These are phyloP conservation scores for Brachionus rotundiformis DNA, from an alignment of 1,140 invertebrate species.

Conservation along the genomic window DNA sequence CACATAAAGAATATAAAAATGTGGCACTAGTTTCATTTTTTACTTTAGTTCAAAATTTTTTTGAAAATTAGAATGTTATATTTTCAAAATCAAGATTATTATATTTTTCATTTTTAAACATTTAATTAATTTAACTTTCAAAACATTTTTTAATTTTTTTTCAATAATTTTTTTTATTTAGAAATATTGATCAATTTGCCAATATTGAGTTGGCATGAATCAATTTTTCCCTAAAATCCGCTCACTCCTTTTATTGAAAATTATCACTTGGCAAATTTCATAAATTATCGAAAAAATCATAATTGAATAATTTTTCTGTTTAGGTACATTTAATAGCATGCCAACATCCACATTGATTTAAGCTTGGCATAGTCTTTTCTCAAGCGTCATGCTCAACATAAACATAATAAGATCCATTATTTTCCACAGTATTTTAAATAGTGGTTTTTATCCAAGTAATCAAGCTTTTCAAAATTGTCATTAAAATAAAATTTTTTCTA, in stretches of 20 bases:
- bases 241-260: conserved; percentile 5
- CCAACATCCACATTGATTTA: neutral
- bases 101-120: too few relatives aligned
- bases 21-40: too few relatives aligned
- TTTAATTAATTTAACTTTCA: too few relatives aligned
- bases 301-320: conserved; percentile 15
- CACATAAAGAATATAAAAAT: neutral
- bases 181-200: too few relatives aligned
- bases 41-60: too few relatives aligned
- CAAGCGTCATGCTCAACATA: neutral
- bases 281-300: conserved; percentile 12
- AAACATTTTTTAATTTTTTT: too few relatives aligned
- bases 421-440: neutral
- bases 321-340: neutral
- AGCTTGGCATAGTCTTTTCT: neutral
- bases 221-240: neutral
- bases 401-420: neutral
- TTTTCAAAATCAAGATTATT: too few relatives aligned
- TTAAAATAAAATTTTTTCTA: neutral
- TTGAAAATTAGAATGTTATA: too few relatives aligned
- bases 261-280: neutral
- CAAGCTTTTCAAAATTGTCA: neutral
- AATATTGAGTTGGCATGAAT: too few relatives aligned
- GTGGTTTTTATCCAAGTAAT: neutral
- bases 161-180: too few relatives aligned